Evolutionary conservation across 30 jellyfish, hydroid and myxozoan genomes (phyloP), one percentile per base, ranked within the genome.

Genomic region (Mastigias papua): DNA sequence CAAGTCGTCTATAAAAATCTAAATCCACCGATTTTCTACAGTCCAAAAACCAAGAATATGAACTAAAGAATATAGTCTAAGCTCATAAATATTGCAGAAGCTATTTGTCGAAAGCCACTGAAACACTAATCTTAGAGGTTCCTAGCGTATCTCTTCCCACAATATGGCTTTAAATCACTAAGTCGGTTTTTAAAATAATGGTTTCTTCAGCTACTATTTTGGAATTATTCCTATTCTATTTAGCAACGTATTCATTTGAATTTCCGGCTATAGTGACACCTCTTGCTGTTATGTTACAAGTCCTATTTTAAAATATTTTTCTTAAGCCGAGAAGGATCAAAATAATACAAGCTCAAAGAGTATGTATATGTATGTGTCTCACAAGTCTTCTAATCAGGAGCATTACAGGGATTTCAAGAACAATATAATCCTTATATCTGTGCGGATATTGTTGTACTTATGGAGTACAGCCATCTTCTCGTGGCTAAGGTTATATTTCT

Each of bases 81-180:
- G 23, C 83, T 25, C 63, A 37, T 72, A 13, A 72, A 72, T 72
- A 34, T 72, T 72, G 37, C 34, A 34, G 35, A 17, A 46, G 83
- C 63, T 23, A 48, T 48, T 23, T 72, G 61, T 33, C 31, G 63
- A 72, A 33, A 31, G 67, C 27, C 15, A 22, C 46, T 33, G 42
- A 72, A 72, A 72, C 83, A 68, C 69, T 72, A 72, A 72, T 72
- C 83, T 68, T 26, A 27, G 35, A 19, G 34, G 69, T 72, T 72
- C 63, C 37, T 34, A 23, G 61, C 42, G 83, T 32, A 72, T 35
- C 34, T 0, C 22, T 72, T 72, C 83, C 83, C 83, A 72, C 83
- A 72, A 33, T 72, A 62, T 49, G 83, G 83, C 83, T 72, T 72
- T 35, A 35, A 72, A 34, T 72, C 69, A 27, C 83, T 72, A 72